Percentiles rank a stretch among this genome's conserved stretches.
Conservation (phyloP, 2,888 invertebrate species). For the Cheiracanthium punctorium region DNA sequence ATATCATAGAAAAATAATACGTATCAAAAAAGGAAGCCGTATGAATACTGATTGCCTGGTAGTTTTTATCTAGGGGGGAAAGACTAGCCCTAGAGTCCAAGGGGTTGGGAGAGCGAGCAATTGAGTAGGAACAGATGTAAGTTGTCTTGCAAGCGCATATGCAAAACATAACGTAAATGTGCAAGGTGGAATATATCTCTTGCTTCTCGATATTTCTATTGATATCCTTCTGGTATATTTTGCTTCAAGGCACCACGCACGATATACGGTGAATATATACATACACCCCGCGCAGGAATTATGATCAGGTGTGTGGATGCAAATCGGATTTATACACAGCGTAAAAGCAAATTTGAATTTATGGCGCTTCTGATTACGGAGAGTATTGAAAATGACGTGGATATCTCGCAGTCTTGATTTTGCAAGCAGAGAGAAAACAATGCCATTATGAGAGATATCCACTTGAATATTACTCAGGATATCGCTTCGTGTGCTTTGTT, state of each 20-base stretch:
- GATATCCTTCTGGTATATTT: slow-evolving; percentile 53
- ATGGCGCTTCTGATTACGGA: slow-evolving; percentile 60
- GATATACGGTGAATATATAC: too few relatives aligned
- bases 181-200: slow-evolving; percentile 54
- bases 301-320: slow-evolving; percentile 62
- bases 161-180: slow-evolving; percentile 50
- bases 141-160: slow-evolving; percentile 32
- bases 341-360: slow-evolving; percentile 57
- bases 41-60: slow-evolving; percentile 68
- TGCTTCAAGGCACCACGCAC: slow-evolving; percentile 15
- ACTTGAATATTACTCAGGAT: not conserved
- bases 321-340: slow-evolving; percentile 61
- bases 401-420: not conserved
- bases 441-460: slow-evolving; percentile 2
- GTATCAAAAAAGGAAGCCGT: slow-evolving; percentile 56
- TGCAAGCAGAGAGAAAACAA: not conserved
- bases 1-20: slow-evolving; percentile 59
- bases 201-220: slow-evolving; percentile 43
- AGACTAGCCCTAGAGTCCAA: slow-evolving; percentile 2
- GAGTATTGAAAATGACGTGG: slow-evolving; percentile 63
- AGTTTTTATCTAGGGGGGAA: slow-evolving; percentile 56
- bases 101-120: slow-evolving; percentile 18
- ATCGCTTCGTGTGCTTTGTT: not conserved
- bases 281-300: slow-evolving; percentile 35
- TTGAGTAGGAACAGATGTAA: slow-evolving; percentile 59